Evolutionary conservation across 2,888 invertebrate species (phyloP).

Genomic region (Rhimphoctona megacephalus): DNA sequence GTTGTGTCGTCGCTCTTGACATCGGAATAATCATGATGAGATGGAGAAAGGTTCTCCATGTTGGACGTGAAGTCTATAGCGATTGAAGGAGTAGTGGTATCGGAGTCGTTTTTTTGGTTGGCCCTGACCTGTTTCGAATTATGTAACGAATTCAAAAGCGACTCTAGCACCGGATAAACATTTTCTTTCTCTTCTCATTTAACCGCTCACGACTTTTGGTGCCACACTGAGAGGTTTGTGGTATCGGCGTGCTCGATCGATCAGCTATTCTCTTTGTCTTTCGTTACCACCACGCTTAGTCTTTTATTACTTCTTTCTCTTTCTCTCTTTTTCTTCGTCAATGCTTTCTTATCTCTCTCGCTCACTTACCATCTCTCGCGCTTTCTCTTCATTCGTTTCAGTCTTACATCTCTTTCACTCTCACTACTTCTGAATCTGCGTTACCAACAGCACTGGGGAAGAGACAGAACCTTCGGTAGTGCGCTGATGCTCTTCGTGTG

Average conservation of each 20-base stretch:
- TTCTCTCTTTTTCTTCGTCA: background rate
- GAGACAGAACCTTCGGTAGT: slow-evolving; percentile 5
- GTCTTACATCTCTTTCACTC: background rate
- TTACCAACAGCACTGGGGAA: background rate
- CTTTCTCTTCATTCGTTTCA: slow-evolving; percentile 1
- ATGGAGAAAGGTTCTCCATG: slow-evolving; percentile 56
- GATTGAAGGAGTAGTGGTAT: slow-evolving; percentile 8
- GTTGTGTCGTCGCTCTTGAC: slow-evolving; percentile 31
- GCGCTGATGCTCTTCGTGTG: slow-evolving; percentile 45
- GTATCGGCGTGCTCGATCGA: slow-evolving; percentile 13
- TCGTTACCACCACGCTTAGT: slow-evolving; percentile 12
- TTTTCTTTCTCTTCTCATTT: slow-evolving; percentile 36
- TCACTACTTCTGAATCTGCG: background rate
- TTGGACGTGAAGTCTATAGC: slow-evolving; percentile 25
- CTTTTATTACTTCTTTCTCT: slow-evolving; percentile 7
- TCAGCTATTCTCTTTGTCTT: slow-evolving; percentile 21
- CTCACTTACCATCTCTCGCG: background rate
- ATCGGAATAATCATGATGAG: slow-evolving; percentile 32
- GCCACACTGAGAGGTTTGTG: background rate
- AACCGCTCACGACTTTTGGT: background rate
- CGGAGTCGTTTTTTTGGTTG: slow-evolving; percentile 75
- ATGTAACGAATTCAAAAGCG: slow-evolving; percentile 49
- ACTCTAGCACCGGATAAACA: slow-evolving; percentile 35
- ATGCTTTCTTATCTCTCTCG: background rate
- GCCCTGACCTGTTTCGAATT: slow-evolving; percentile 80